These are phyloP conservation scores for Glaucomys volans DNA, from an alignment of 2,113 vertebrate genomes.

Conservation along the genomic window DNA sequence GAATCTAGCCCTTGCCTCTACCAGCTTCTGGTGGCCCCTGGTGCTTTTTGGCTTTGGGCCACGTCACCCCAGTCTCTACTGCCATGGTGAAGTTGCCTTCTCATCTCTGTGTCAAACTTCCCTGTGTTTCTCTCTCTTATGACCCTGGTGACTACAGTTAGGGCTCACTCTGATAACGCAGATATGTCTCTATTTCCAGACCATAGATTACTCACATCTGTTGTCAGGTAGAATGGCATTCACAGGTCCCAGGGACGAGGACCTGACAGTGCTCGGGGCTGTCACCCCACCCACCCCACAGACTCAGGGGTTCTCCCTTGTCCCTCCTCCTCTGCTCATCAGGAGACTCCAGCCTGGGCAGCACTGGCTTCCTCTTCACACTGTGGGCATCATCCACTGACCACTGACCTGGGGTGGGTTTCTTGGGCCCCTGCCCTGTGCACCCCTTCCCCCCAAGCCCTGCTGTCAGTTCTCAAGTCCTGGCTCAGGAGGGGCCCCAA, in stretches of 20 bases:
- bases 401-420: not conserved
- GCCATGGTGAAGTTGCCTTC: fast-evolving
- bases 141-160: not conserved
- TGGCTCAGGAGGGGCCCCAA: not conserved
- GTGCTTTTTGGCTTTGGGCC: not conserved
- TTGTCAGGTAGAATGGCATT: fast-evolving
- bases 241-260: not conserved
- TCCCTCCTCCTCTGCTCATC: not conserved
- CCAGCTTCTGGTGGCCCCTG: not conserved
- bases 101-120: not conserved
- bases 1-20: not conserved
- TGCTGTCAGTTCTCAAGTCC: not conserved
- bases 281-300: not conserved
- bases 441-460: fast-evolving
- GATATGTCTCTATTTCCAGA: not conserved
- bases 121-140: not conserved
- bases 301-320: too few relatives aligned
- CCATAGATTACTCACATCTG: not conserved
- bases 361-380: not conserved
- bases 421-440: not conserved
- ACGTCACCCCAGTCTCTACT: fast-evolving
- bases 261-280: fast-evolving
- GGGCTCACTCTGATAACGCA: not conserved
- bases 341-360: not conserved
- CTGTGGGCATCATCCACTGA: fast-evolving